Conservation (phyloP, 2,888 invertebrate genomes). For the Noctua janthina region DNA sequence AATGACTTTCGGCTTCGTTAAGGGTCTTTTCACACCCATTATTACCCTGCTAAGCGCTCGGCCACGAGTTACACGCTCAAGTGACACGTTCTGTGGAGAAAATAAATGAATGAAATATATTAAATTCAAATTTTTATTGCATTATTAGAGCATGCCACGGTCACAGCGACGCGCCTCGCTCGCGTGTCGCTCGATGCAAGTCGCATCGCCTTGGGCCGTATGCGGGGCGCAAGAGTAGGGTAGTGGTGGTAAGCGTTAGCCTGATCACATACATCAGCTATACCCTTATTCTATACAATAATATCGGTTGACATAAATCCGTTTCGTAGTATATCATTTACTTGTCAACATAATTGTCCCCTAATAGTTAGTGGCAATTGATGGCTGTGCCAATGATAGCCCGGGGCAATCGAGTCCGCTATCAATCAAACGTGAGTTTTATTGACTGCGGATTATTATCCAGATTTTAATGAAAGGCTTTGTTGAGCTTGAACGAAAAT, state of each 20-base stretch:
- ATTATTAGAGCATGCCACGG: not conserved
- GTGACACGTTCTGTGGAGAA: not conserved
- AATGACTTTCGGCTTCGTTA: too few species aligned
- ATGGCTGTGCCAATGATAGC: slow-evolving; percentile 18
- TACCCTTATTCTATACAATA: slow-evolving; percentile 2
- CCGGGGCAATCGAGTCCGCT: slow-evolving; percentile 10
- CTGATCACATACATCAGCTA: not conserved
- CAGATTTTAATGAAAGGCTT: slow-evolving; percentile 17
- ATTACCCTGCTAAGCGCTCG: too few species aligned
- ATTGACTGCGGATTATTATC: slow-evolving; percentile 16
- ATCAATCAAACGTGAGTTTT: slow-evolving; percentile 42
- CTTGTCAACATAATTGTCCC: slow-evolving; percentile 41
- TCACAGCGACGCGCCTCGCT: not conserved
- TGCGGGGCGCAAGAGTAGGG: not conserved
- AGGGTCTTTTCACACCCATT: too few species aligned
- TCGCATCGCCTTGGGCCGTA: not conserved
- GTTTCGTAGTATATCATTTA: slow-evolving; percentile 13
- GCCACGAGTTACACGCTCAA: not conserved
- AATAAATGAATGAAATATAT: not conserved
- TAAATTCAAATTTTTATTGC: too few species aligned
- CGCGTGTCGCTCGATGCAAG: not conserved
- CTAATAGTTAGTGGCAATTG: slow-evolving; percentile 28
- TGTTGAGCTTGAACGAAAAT: not conserved
- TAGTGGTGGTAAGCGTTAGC: not conserved
- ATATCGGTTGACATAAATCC: slow-evolving; percentile 7